Conservation (phyloP, 2,113 vertebrate genomes). For the Plecturocebus donacophilus region DNA sequence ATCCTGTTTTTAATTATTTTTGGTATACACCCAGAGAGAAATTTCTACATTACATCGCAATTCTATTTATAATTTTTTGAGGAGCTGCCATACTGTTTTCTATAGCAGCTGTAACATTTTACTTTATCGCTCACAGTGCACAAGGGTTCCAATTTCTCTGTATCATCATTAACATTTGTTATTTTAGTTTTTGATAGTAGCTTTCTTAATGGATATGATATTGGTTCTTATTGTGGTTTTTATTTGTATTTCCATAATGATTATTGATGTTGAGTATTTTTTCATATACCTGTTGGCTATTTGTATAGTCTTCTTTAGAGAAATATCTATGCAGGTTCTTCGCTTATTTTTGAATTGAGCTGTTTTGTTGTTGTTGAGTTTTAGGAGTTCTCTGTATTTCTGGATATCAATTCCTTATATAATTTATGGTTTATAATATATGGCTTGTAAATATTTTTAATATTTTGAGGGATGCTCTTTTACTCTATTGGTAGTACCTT, state of each 20-base stretch:
- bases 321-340: neutral
- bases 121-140: neutral
- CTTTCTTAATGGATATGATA: neutral
- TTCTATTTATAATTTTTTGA: neutral
- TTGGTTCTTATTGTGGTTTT: neutral
- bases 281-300: neutral
- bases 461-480: neutral
- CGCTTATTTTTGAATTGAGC: neutral
- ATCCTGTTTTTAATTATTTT: neutral
- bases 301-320: neutral
- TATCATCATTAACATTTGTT: neutral
- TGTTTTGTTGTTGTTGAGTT: neutral
- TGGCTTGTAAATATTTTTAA: neutral
- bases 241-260: neutral
- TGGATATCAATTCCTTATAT: neutral
- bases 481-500: neutral
- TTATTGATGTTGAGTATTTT: neutral
- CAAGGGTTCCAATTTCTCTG: neutral
- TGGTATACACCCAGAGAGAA: neutral
- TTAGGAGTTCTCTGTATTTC: neutral
- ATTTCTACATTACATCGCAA: neutral
- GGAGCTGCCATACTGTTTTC: neutral
- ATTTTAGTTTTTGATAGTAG: neutral
- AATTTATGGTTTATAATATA: neutral
- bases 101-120: neutral